A percentile compares a stretch with the other conserved stretches of the same genome.
These are phyloP conservation scores for Kradibia gibbosae DNA, from an alignment of 1,140 invertebrate species.

Conservation along the genomic window DNA sequence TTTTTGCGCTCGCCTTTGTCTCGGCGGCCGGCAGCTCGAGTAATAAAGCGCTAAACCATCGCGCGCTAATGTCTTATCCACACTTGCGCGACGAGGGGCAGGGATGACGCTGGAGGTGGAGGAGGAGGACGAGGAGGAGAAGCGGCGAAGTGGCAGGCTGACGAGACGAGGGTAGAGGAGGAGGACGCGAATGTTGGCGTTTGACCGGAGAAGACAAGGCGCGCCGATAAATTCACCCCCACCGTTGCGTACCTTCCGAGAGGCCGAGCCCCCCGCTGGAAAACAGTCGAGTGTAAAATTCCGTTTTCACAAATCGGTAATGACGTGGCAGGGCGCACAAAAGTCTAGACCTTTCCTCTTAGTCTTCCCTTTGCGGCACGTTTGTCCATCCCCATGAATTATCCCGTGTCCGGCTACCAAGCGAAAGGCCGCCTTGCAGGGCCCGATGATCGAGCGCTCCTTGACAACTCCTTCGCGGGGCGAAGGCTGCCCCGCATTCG, in stretches of 20 bases:
- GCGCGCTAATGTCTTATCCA: background rate
- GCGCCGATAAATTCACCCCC: background rate
- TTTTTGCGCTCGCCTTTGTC: background rate
- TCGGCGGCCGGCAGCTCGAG: background rate
- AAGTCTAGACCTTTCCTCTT: background rate
- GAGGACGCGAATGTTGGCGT: background rate
- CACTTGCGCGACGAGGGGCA: background rate
- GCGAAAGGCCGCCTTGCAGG: background rate
- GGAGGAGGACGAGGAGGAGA: too few relatives aligned
- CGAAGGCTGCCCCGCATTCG: too few relatives aligned
- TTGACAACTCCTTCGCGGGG: too few relatives aligned
- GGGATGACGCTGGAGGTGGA: too few relatives aligned
- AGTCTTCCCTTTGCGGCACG: background rate
- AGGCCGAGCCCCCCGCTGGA: background rate
- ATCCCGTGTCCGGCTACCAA: background rate
- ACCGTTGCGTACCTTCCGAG: background rate
- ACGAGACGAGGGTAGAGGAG: too few relatives aligned
- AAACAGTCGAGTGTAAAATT: background rate
- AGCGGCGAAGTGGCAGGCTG: background rate
- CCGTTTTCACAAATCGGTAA: background rate
- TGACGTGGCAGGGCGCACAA: conserved; percentile 3
- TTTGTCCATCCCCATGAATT: background rate
- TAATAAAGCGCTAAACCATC: background rate
- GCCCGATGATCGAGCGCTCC: too few relatives aligned
- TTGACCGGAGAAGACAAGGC: background rate